Evolutionary conservation across 2,113 vertebrate genomes (phyloP).

Genomic region (Channa argus): DNA sequence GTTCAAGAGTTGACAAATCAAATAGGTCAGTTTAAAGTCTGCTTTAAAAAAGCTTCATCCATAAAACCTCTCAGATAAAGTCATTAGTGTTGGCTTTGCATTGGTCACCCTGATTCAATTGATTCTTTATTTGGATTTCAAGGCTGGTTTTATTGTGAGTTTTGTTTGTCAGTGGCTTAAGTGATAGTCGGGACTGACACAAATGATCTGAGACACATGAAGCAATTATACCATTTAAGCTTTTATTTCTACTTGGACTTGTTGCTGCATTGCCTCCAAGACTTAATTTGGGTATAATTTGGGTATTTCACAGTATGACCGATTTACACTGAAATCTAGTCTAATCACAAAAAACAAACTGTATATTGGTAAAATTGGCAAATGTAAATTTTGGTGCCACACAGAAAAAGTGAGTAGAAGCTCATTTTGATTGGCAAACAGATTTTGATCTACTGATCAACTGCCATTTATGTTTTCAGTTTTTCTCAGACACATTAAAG

Average conservation of each 20-base stretch:
- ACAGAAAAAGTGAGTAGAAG: background rate
- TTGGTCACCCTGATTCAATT: background rate
- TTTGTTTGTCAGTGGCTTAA: background rate
- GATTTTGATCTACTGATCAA: background rate
- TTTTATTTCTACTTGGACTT: no score
- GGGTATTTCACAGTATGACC: no score
- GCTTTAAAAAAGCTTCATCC: no score
- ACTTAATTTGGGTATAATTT: no score
- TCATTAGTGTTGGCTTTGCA: background rate
- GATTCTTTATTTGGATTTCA: background rate
- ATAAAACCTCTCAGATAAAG: background rate
- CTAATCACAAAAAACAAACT: background rate
- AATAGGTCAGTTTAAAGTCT: no score
- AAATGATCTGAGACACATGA: no score
- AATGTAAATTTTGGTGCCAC: background rate
- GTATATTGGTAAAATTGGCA: background rate
- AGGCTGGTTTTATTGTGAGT: background rate
- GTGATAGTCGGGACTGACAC: no score
- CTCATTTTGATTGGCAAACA: background rate
- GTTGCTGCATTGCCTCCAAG: no score
- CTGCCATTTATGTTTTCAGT: background rate
- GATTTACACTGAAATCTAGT: background rate
- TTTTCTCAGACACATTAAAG: background rate
- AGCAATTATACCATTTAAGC: no score
- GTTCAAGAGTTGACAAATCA: background rate